Conservation (phyloP, 35 echinoderm and acorn worm species). For the Heliocidaris tuberculata region DNA sequence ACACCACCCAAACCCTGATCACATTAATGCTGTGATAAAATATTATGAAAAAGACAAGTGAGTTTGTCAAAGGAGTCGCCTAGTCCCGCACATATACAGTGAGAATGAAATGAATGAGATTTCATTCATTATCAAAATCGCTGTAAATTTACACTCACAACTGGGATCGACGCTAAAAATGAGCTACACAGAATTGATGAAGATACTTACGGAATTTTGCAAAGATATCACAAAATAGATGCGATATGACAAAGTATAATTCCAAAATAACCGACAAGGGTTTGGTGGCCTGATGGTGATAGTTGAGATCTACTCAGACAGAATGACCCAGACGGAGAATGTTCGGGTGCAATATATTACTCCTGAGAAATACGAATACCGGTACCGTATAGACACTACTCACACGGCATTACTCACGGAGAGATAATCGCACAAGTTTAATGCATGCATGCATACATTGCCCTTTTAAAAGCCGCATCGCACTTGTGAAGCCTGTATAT, state of each 20-base stretch:
- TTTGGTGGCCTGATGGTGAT: background rate
- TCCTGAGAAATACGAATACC: background rate
- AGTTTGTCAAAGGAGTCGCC: background rate
- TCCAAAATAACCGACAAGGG: background rate
- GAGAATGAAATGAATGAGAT: background rate
- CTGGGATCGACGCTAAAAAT: background rate
- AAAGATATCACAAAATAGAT: background rate
- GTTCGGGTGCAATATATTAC: conserved; percentile 5
- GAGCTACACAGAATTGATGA: background rate
- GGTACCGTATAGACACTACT: background rate
- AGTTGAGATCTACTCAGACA: background rate
- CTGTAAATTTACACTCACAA: background rate
- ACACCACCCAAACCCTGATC: background rate
- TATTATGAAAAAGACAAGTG: background rate
- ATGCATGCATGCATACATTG: background rate
- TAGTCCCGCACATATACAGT: background rate
- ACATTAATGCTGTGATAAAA: background rate
- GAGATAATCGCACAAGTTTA: background rate
- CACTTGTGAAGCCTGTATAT: background rate
- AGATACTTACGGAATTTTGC: conserved; percentile 19
- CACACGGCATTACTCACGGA: background rate
- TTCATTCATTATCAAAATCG: background rate
- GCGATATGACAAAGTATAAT: background rate
- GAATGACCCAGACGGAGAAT: background rate
- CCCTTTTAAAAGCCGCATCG: background rate